These are phyloP conservation scores for Serripes groenlandicus DNA, from an alignment of 2,888 invertebrate genomes.

Conservation along the genomic window DNA sequence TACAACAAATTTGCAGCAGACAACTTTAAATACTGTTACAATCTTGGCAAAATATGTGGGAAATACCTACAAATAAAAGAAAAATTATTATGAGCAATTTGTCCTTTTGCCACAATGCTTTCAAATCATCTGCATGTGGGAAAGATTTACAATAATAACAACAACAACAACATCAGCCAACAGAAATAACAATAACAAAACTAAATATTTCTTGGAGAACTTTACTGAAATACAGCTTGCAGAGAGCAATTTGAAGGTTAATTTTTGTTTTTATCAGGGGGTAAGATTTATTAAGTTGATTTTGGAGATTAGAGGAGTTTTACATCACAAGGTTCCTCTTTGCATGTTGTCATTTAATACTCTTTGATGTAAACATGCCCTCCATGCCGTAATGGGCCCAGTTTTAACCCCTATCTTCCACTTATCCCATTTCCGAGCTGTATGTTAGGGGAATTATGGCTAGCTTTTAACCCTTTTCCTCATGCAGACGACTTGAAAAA, in stretches of 20 bases:
- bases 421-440: neutral
- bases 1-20: too few relatives aligned
- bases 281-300: constrained; percentile 2
- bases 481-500: neutral
- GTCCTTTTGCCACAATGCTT: neutral
- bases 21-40: too few relatives aligned
- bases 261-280: neutral
- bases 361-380: neutral
- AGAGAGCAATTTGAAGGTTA: too few relatives aligned
- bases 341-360: constrained; percentile 7
- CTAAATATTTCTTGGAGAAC: neutral
- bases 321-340: neutral
- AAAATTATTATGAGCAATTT: neutral
- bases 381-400: too few relatives aligned
- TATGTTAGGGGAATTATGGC: neutral
- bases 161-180: neutral
- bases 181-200: neutral
- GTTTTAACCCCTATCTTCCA: neutral
- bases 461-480: neutral
- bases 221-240: too few relatives aligned
- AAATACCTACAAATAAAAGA: too few relatives aligned
- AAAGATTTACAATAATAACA: neutral
- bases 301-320: neutral
- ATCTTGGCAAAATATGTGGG: too few relatives aligned
- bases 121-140: neutral